Evolutionary conservation across 2,888 invertebrate genomes (phyloP), one percentile per base, ranked within the genome.

Genomic region (Pachymerium ferrugineum): DNA sequence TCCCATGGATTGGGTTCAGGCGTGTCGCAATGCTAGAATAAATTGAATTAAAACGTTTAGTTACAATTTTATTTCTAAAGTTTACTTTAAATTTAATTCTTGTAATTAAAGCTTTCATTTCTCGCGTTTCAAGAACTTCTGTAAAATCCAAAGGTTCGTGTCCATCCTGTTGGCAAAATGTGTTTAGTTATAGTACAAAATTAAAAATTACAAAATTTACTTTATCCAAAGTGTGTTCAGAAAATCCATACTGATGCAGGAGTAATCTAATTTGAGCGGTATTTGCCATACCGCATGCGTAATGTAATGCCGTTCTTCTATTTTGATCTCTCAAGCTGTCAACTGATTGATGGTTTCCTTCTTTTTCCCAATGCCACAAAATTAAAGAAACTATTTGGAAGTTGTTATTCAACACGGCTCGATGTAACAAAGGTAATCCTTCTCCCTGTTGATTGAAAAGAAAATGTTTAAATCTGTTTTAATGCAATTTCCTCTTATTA

Each of bases 181-280:
- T 33, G 8, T 25, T 47, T 68, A 1, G 30, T 19, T 14, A 67
- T n/a, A 3, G 28, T 0, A 22, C 14, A 16, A 19, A 22, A 47
- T 8, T 47, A 31, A 30, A 22, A 68, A 6, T 67, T 67, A 19
- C 29, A 67, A 6, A 14, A 30, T 70, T 62, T 42, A 78, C 78
- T 74, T 77, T 77, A 73, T 78, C 78, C 62, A 78, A 72, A 3
- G 77, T 75, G 74, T 78, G 78, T 71, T 78, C 78, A 10, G 78
- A 78, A 68, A 76, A 77, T 6, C 78, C 78, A 70, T 73, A 75
- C 47, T 74, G 74, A 14, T 74, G 74, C 28, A 77, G 69, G 19
- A 74, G 47, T 3, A 69, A 62, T 3, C 25, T 28, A 3, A 68
- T 73, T 29, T 31, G 25, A 10, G 33, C 5, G 12, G 73, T 35